Conservation (phyloP, 2,888 invertebrate species). For the Herminia tarsipennalis region DNA sequence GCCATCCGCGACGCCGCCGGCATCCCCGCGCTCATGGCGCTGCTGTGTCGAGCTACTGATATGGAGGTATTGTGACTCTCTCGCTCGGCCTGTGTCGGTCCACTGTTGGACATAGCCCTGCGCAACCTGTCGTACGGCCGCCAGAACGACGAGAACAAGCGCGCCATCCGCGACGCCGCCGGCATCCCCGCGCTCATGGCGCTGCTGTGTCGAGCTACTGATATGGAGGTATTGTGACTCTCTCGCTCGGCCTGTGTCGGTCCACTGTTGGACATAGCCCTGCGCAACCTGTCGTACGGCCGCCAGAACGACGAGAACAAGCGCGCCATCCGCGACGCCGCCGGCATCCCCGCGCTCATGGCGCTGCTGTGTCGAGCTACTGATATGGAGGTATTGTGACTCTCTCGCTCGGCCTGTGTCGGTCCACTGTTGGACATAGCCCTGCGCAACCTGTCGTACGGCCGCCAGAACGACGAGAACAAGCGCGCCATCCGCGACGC, state of each 20-base stretch:
- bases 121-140: conserved; percentile 98
- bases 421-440: too few species aligned
- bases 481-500: conserved; percentile 98
- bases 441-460: conserved; percentile 87
- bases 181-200: conserved; percentile 97
- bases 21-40: conserved; percentile 94
- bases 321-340: conserved; percentile 96
- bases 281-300: conserved; percentile 88
- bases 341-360: conserved; percentile 96
- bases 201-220: conserved; percentile 93
- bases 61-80: conserved; percentile 95
- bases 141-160: conserved; percentile 99
- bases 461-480: conserved; percentile 98
- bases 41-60: conserved; percentile 95
- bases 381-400: conserved; percentile 92
- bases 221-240: conserved; percentile 95
- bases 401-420: too few species aligned
- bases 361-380: conserved; percentile 94
- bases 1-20: conserved; percentile 98
- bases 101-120: too few species aligned
- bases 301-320: conserved; percentile 99
- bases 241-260: too few species aligned
- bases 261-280: too few species aligned
- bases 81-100: too few species aligned
- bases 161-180: conserved; percentile 96